Evolutionary conservation across 2,113 vertebrate species (phyloP), one percentile per base, ranked within the genome.

Genomic region (Potamarius usumacintae): DNA sequence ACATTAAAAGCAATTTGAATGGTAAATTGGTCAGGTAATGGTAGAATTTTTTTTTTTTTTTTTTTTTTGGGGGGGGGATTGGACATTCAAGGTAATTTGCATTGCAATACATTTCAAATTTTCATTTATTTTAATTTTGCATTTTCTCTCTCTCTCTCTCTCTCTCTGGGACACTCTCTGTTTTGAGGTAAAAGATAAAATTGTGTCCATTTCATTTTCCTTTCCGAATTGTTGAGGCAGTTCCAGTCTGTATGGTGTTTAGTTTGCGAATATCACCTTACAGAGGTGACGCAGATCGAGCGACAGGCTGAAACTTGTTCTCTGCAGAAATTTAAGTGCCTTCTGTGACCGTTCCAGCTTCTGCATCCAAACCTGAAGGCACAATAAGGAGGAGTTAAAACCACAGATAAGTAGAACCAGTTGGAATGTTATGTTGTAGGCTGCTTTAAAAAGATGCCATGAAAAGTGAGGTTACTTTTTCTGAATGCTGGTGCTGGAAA

Each of bases 361-460:
- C 65, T 85, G 87, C 76, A 80, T 87, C 79, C 76, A 14, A 55
- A 92, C 84, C 88, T 90, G 91, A 77, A 6, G 17, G 78, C 79
- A 60, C 18, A 30, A 34, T 18, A 34, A 71, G 30, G 34, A 71
- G 0, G 71, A 74, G 69, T 71, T 2, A 34, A 30, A 20, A 20
- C 5, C 7, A 53, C 7, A 53, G 10, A 53, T 10, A 65, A n/a
- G 34, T 17, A 34, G 30, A 34, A 63, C 12, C 1, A 3, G 71
- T 9, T 69, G 14, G 12, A 69, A 30, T 1, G 18, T 7, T 48
- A 1, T 2, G 18, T 74, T 48, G 7, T 9, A 48, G 48, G 48
- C 1, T 18, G 30, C 48, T 52, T 52, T 50, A 50, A 76, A 10
- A 52, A 52, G 15, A 52, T 42, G 42, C 42, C 42, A 42, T 42